Evolutionary conservation across 1,140 invertebrate genomes (phyloP), one percentile per base, ranked within the genome.

Genomic region (Uloborus diversus): DNA sequence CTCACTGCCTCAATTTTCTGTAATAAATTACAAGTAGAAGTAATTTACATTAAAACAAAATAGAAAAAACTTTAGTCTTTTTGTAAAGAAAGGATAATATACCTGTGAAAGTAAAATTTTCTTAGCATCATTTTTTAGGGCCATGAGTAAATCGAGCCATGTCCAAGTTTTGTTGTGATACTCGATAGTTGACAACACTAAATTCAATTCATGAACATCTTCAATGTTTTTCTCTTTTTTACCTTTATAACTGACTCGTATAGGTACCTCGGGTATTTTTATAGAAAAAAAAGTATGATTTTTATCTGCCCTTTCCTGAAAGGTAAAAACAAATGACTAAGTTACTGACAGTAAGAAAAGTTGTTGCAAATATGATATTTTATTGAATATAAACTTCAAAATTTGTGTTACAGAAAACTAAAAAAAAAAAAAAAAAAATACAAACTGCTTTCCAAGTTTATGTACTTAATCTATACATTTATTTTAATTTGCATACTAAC

Each of bases 131-230:
- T 93, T 96, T 87, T 98, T 97, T 88, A 99, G 95, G 4, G 96
- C 96, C 84, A 99, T 88, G 32, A 98, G 88, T 64, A 99, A 89
- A 89, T 99, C 98, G n/a, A 99, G 90, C 98, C 98, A 99, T 0
- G 97, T 99, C 97, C 98, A 99, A 13, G 97, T 99, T 56, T 97
- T 94, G 87, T 99, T 98, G 87, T 99, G 97, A 88, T 98, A 99
- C 86, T 99, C 97, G 59, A 99, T 88, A 0, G 96, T 97, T 0
- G 97, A 97, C 85, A 99, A 93, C 4, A 97, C 92, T 2, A 99
- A 89, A 42, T 93, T 94, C 84, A 99, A 93, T 84, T 99, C 96
- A 69, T 96, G 91, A 14, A 99, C 93, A 87, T 99, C 97, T 86
- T 96, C 94, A 51, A 99, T 89, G 88, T 99, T 99, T 87, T 99